Evolutionary conservation across 2,113 vertebrate species (phyloP), one percentile per base, ranked within the genome.

Genomic region (Amblyopsis rosae): DNA sequence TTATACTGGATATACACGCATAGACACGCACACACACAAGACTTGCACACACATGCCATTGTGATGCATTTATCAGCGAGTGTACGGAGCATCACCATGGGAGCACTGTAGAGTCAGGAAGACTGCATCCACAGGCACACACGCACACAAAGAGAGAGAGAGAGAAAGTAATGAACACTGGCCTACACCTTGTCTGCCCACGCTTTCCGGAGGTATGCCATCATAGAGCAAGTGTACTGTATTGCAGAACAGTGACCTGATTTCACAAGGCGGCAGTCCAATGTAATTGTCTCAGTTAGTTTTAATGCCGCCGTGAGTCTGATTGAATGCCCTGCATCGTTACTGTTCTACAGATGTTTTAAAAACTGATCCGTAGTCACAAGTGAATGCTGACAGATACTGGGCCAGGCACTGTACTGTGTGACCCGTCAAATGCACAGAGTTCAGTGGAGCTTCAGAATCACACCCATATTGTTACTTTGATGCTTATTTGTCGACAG

Each of bases 121-220:
- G 77, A 81, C 67, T 78, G 7, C 19, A 80, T 86, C 45, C 75
- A 71, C 74, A 75, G 4, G 57, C 76, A 67, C 76, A 17, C 17
- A 2, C 55, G 10, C 16, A 19, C 26, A 26, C 26, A 26, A 2
- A 26, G 2, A 26, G 26, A 26, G n/a, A 17, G 54, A 4, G 87
- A 69, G 82, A 79, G 65, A 86, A 81, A 86, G 87, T 86, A 86
- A 83, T 86, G 82, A 89, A 86, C 82, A 86, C 83, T 79, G 86
- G 82, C 86, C 86, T 84, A 86, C 88, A 89, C 87, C 82, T 85
- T 84, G 81, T 87, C 85, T 85, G 72, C 88, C 90, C 84, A 82
- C 90, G 56, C 88, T 62, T 79, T 76, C 67, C 70, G 67, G 73
- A 70, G 77, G 70, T 85, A 69, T 9, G 13, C 71, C 75, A 82